Base-by-base conservation (phyloP, 1,140 invertebrate species). In the Theocolax elegans region DNA sequence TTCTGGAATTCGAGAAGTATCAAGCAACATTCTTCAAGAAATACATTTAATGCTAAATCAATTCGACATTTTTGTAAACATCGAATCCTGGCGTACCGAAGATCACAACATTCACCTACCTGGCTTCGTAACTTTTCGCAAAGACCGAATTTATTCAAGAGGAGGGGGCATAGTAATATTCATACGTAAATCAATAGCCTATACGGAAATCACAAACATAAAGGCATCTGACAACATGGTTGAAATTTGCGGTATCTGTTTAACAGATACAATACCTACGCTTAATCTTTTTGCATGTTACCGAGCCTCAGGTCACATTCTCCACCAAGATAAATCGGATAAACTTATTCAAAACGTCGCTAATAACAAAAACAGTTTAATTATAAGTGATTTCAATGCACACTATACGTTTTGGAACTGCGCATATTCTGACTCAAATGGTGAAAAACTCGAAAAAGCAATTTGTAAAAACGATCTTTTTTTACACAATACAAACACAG, bases 341-440 rank as follows among this genome's bases (percentile, higher is more conserved):
- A 19, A 49, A 7, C 10, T 49, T 19, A 19, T 19, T 7, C 10
- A 7, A 10, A 54, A 54, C 23, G 2, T 54, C 7, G 15, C 27
- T 1, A 54, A 54, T 27, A 27, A 54, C 15, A 54, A 54, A 29
- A 54, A 54, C 51, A 27, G 51, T 25, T 6, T 54, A 1, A 6
- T 54, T 27, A 25, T 46, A 38, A 58, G 58, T 2, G 48, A 69
- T 21, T 62, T 69, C 25, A 69, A 69, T 27, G 42, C 67, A n/a
- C 56, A 70, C 15, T 62, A 70, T 42, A 35, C 17, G n/a, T 0
- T 10, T 0, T 70, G 58, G 58, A 70, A 70, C 17, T 70, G 67
- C 27, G 23, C 27, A 19, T 13, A 70, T 1, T 53, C 67, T 4
- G 48, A 70, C 17, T 15, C 1, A 51, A 19, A 42, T 17, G 54